Evolutionary conservation across 2,888 invertebrate species (phyloP), one percentile per base, ranked within the genome.

Genomic region (Thymelicus acteon): DNA sequence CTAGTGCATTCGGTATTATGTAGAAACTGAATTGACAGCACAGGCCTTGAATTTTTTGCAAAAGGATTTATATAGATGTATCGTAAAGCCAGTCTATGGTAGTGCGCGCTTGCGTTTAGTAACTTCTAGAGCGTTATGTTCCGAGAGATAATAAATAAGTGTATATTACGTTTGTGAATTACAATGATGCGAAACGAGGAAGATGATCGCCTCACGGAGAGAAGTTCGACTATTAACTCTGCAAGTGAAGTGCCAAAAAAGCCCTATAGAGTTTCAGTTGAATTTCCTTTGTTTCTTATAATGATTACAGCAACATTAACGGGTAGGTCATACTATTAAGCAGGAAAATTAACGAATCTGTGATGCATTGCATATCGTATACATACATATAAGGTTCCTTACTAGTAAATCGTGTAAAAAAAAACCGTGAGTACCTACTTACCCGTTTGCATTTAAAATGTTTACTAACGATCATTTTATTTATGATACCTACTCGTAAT

Each of bases 231-330:
- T 31, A 75, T 81, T 71, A 85, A 81, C 74, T 77, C 77, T n/a
- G 15, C 81, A 48, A 82, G 77, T 75, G 86, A 87, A 75, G 71
- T 87, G 60, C 86, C 87, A 19, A 81, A 82, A 40, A 85, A 82
- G 77, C 83, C 83, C 6, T 89, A 85, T 75, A 78, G 78, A 54
- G 75, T 89, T 47, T 87, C 91, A 1, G 79, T 91, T 79, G 94
- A 93, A 79, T 77, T 92, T 47, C 89, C 93, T 72, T 75, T 93
- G 75, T 91, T 93, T 81, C 61, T 90, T 40, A 83, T 84, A 47
- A 86, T 93, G 79, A 71, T 89, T 72, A 85, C 87, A 40, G 71
- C 85, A 54, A 79, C 88, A n/a, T 78, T 94, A 47, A 85, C 89
- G 76, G 87, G 94, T 92, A 84, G 80, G 73, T 78, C 19, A 52